Conservation (phyloP, 2,888 invertebrate species). For the Agrypnus murinus region DNA sequence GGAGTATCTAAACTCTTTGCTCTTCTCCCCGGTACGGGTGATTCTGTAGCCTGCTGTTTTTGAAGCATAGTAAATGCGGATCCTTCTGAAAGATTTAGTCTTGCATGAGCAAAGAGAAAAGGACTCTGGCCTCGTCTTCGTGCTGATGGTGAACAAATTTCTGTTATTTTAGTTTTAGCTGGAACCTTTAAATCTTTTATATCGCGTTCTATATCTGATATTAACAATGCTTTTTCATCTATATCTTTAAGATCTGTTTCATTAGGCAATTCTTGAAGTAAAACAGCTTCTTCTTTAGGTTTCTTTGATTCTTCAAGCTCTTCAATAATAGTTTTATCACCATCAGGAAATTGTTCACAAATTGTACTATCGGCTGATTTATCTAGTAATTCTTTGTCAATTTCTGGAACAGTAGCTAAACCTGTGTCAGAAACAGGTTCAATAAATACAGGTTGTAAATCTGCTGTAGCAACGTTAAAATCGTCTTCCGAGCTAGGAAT, state of each 20-base stretch:
- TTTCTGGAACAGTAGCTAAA: conserved; percentile 64
- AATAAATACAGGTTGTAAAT: conserved; percentile 70
- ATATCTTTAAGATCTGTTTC: conserved; percentile 62
- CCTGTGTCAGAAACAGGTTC: conserved; percentile 62
- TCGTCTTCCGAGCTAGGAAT: conserved; percentile 86
- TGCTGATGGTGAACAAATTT: conserved; percentile 80
- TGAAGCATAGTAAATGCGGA: conserved; percentile 84
- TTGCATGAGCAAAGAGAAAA: conserved; percentile 85
- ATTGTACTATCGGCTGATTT: conserved; percentile 67
- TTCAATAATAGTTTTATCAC: conserved; percentile 64
- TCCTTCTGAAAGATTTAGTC: conserved; percentile 88
- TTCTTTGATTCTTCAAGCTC: conserved; percentile 55
- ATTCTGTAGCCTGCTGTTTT: conserved; percentile 84
- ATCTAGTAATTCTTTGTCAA: conserved; percentile 64
- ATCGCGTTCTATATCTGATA: conserved; percentile 69
- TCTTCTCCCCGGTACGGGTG: conserved; percentile 83
- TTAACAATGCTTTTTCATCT: conserved; percentile 66
- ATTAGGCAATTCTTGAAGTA: conserved; percentile 57
- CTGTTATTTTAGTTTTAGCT: conserved; percentile 76
- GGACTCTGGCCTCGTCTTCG: conserved; percentile 84
- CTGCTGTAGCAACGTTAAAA: conserved; percentile 75
- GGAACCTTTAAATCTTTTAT: conserved; percentile 68
- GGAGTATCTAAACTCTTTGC: conserved; percentile 91
- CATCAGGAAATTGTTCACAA: conserved; percentile 72
- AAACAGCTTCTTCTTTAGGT: conserved; percentile 55